These are phyloP conservation scores for Hololepta plana DNA, from an alignment of 2,888 invertebrate species.

Conservation along the genomic window DNA sequence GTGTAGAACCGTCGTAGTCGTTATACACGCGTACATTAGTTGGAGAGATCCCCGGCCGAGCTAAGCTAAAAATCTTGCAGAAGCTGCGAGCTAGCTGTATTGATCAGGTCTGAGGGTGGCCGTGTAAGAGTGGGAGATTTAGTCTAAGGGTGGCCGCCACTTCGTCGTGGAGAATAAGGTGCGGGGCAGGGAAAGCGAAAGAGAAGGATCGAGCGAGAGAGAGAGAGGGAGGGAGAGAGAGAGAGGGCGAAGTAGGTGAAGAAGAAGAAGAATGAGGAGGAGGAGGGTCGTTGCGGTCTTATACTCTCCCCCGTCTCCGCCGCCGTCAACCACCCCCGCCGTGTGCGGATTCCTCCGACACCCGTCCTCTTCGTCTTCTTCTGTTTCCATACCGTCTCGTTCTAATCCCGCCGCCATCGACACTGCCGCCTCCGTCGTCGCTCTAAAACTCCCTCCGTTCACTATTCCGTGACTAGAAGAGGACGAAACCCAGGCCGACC, in stretches of 20 bases:
- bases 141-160: conserved; percentile 26
- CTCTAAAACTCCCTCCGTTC: conserved; percentile 8
- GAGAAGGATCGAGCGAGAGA: no score
- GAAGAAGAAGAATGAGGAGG: no score
- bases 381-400: conserved; percentile 15
- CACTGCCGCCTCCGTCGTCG: no score
- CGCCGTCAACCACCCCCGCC: conserved; percentile 10
- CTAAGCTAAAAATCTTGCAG: conserved; percentile 32
- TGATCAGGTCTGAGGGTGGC: conserved; percentile 24
- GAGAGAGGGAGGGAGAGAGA: no score
- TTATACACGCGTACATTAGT: no score
- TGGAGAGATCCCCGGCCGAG: conserved; percentile 28
- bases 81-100: conserved; percentile 29
- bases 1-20: no score
- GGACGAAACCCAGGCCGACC: no score
- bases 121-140: conserved; percentile 16
- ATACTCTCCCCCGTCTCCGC: conserved; percentile 15
- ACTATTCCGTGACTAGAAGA: neutral
- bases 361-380: conserved; percentile 20
- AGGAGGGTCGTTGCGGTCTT: conserved; percentile 27
- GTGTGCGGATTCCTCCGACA: conserved; percentile 20
- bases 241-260: no score
- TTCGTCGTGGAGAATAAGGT: no score
- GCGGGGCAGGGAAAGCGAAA: no score
- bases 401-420: conserved; percentile 8